These are phyloP conservation scores for Scaptomyza reducta DNA, from an alignment of 2,888 invertebrate species.

Conservation along the genomic window DNA sequence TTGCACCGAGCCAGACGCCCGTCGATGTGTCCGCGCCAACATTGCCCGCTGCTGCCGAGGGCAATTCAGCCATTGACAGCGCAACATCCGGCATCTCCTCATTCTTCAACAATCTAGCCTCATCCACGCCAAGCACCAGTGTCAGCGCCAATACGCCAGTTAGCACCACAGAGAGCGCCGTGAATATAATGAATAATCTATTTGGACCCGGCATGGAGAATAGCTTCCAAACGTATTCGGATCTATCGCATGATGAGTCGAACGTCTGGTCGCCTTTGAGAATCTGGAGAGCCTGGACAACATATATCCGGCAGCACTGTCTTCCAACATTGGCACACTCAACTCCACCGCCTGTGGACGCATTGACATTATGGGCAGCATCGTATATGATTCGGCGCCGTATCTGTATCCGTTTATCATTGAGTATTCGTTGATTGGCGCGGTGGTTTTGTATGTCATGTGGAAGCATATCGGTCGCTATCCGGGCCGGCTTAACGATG, in stretches of 20 bases:
- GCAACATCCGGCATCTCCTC: constrained; percentile 70
- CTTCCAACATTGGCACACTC: constrained; percentile 83
- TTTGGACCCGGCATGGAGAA: constrained; percentile 83
- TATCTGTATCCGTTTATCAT: constrained; percentile 98
- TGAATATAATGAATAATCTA: constrained; percentile 82
- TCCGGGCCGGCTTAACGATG: constrained; percentile 91
- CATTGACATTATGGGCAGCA: constrained; percentile 95
- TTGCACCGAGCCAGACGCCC: constrained; percentile 57
- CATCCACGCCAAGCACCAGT: constrained; percentile 70
- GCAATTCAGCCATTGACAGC: constrained; percentile 33
- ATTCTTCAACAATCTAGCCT: constrained; percentile 75
- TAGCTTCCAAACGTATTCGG: constrained; percentile 83
- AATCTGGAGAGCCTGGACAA: constrained; percentile 86
- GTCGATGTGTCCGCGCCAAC: constrained; percentile 57
- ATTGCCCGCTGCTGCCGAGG: constrained; percentile 56
- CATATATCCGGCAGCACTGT: constrained; percentile 87
- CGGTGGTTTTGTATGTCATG: constrained; percentile 97
- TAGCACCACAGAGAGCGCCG: constrained; percentile 78
- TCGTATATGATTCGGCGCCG: constrained; percentile 96
- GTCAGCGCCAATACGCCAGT: constrained; percentile 42
- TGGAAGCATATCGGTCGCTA: constrained; percentile 97
- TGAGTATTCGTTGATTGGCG: constrained; percentile 97
- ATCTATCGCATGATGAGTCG: constrained; percentile 82
- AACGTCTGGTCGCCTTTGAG: constrained; percentile 77
- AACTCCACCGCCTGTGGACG: constrained; percentile 90